Evolutionary conservation across 2,113 vertebrate genomes (phyloP).

Genomic region (Misgurnus mizolepis): DNA sequence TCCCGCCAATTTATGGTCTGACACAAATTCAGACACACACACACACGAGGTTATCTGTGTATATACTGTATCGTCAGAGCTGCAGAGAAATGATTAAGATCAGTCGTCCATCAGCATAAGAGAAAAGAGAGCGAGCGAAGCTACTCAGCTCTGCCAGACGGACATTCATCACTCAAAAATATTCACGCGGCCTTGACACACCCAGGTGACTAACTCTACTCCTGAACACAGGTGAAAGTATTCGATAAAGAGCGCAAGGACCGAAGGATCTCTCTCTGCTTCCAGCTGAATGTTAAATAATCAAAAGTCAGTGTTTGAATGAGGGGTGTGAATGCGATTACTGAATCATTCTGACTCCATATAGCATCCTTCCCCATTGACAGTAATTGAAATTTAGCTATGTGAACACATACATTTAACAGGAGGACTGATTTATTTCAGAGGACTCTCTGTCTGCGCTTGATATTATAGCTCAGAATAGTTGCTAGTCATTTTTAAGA

Average conservation of each 20-base stretch:
- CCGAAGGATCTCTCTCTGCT: conserved; percentile 20
- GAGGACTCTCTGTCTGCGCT: no score
- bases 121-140: background rate
- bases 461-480: no score
- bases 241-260: conserved; percentile 37
- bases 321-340: no score
- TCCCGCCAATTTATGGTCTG: conserved; percentile 26
- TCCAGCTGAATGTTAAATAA: conserved; percentile 21
- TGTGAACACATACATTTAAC: no score
- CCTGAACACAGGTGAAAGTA: conserved; percentile 24
- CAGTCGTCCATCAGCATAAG: conserved; percentile 1
- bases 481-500: no score
- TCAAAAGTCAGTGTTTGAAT: background rate
- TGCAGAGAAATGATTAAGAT: conserved; percentile 30
- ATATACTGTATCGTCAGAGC: conserved; percentile 15
- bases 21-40: conserved; percentile 8
- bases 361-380: no score
- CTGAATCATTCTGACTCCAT: no score
- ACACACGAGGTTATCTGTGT: conserved; percentile 18
- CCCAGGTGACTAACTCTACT: conserved; percentile 29
- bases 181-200: conserved; percentile 33
- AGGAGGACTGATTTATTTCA: no score
- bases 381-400: no score
- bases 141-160: background rate
- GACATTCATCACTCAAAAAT: conserved; percentile 46